Conservation (phyloP, 2,888 invertebrate genomes). For the Heliconius charithonia region DNA sequence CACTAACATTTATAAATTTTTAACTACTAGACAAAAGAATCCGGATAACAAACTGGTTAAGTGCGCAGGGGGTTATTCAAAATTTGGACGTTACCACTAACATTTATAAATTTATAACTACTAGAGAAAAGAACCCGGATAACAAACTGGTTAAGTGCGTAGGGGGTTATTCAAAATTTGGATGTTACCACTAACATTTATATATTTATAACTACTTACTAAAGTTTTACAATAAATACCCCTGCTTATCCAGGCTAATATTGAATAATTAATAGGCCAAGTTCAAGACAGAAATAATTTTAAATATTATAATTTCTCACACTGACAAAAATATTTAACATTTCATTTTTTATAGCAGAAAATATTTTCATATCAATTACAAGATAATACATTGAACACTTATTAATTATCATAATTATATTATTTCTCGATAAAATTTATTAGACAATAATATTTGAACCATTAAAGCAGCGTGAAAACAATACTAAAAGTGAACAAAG, state of each 20-base stretch:
- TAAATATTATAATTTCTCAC: background rate
- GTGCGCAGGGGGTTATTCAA: background rate
- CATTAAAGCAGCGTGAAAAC: background rate
- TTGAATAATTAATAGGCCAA: background rate
- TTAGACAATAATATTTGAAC: background rate
- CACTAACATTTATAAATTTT: too few relatives aligned
- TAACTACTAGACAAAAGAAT: background rate
- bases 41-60: background rate
- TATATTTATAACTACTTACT: background rate
- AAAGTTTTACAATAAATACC: background rate
- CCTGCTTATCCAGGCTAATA: conserved; percentile 3
- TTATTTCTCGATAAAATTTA: background rate
- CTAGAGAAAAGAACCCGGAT: too few relatives aligned
- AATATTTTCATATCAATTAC: background rate
- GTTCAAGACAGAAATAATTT: background rate
- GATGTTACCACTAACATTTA: background rate
- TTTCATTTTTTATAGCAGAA: background rate
- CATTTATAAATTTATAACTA: background rate
- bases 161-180: background rate
- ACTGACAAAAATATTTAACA: background rate
- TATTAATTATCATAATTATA: background rate
- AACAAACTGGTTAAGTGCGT: background rate
- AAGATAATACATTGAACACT: background rate
- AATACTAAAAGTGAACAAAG: background rate
- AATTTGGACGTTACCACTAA: background rate